phyloP scores from a whole-genome alignment of 2,888 invertebrate species.

The Ectemnius continuus region DNA sequence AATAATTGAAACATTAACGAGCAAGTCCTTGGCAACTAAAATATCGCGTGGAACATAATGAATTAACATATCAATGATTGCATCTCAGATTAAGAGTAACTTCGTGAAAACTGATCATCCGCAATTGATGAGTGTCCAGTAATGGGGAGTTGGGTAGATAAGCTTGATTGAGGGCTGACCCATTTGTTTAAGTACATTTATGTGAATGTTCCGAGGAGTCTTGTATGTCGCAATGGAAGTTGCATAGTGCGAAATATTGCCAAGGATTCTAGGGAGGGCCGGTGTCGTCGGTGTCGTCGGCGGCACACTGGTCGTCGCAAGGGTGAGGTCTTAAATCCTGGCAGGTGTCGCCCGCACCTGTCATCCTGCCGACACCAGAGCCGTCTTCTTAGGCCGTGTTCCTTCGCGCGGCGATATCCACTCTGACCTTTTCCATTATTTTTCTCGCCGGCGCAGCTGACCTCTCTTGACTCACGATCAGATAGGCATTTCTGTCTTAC shows the following conservation, averaged over 20 bases:
- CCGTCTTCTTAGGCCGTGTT: constrained; percentile 20
- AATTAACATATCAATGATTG: too few species aligned
- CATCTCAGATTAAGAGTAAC: too few species aligned
- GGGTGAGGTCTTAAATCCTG: constrained; percentile 59
- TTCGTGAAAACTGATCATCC: too few species aligned
- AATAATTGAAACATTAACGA: too few species aligned
- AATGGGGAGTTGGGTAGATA: too few species aligned
- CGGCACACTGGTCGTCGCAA: constrained; percentile 8
- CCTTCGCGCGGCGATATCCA: constrained; percentile 33
- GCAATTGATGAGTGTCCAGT: too few species aligned
- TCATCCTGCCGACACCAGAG: constrained; percentile 45
- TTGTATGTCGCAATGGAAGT: background rate
- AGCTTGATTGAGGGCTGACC: too few species aligned
- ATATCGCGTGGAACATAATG: too few species aligned
- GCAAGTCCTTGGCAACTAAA: too few species aligned
- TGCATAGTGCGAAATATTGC: background rate
- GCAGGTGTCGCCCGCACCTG: constrained; percentile 71
- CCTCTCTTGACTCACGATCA: constrained; percentile 47
- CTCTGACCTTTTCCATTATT: constrained; percentile 43
- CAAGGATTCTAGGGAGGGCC: too few species aligned
- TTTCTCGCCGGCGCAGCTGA: constrained; percentile 41
- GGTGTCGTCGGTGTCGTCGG: background rate
- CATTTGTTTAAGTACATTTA: too few species aligned
- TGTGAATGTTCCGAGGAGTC: too few species aligned
- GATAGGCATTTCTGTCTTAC: constrained; percentile 22